Percentiles rank a stretch among this genome's conserved stretches.
These are phyloP conservation scores for Theocolax elegans DNA, from an alignment of 1,140 invertebrate genomes.

Conservation along the genomic window DNA sequence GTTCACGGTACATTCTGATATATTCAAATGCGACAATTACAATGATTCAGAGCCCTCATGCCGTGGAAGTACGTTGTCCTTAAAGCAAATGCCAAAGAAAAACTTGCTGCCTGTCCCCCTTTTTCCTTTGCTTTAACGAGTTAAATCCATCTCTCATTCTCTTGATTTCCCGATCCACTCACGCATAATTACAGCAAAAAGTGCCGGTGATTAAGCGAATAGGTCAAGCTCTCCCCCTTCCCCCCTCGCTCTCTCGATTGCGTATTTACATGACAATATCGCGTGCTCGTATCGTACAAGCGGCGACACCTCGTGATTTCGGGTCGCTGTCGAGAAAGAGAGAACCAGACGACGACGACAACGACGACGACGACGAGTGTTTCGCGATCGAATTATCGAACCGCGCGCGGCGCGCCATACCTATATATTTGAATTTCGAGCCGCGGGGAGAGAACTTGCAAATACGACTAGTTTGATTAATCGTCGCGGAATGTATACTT, in stretches of 20 bases:
- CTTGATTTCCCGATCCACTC: background rate
- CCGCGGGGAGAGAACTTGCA: background rate
- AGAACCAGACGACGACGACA: background rate
- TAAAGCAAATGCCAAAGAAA: slow-evolving; percentile 9
- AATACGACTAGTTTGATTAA: background rate
- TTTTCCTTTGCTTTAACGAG: too few relatives aligned
- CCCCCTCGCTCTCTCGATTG: background rate
- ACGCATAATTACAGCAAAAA: slow-evolving; percentile 29
- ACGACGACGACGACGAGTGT: background rate
- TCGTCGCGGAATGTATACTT: background rate
- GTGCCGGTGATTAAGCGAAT: slow-evolving; percentile 19
- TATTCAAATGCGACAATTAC: slow-evolving; percentile 21
- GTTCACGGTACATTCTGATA: slow-evolving; percentile 9
- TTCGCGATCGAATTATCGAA: slow-evolving; percentile 14
- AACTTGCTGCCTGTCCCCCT: too few relatives aligned
- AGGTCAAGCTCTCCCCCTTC: background rate
- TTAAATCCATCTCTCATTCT: slow-evolving; percentile 8
- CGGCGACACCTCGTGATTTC: slow-evolving; percentile 12
- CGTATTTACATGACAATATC: slow-evolving; percentile 36
- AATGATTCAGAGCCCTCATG: slow-evolving; percentile 15
- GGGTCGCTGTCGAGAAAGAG: background rate
- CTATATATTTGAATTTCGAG: background rate
- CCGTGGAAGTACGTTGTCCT: slow-evolving; percentile 21
- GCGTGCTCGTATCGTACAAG: background rate
- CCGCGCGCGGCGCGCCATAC: too few relatives aligned